phyloP scores from a whole-genome alignment of 30 jellyfish, hydroid and myxozoan species.

The Aurelia aurita region DNA sequence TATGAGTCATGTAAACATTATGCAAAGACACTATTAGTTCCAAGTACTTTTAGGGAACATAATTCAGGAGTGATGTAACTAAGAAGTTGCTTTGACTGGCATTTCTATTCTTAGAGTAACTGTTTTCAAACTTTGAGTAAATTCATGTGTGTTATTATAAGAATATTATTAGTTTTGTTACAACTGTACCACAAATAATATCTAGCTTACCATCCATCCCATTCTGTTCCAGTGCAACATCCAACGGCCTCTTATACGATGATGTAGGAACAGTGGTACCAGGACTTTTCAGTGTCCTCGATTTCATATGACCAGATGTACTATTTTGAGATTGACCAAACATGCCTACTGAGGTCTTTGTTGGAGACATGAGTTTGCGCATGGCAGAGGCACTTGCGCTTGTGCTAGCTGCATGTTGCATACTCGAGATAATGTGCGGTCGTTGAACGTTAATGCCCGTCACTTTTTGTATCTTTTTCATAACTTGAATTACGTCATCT shows the following conservation, averaged over 20 bases:
- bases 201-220: slow-evolving; percentile 73
- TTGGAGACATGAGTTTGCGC: slow-evolving; percentile 84
- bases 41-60: too few relatives aligned
- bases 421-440: slow-evolving; percentile 70
- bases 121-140: too few relatives aligned
- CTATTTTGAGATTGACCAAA: slow-evolving; percentile 85
- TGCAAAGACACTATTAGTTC: too few relatives aligned
- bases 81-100: too few relatives aligned
- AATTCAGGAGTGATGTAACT: too few relatives aligned
- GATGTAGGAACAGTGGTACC: slow-evolving; percentile 40
- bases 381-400: slow-evolving; percentile 18
- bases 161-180: too few relatives aligned
- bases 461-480: slow-evolving; percentile 86
- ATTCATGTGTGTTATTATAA: too few relatives aligned
- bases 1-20: too few relatives aligned
- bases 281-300: slow-evolving; percentile 85
- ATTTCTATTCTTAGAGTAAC: too few relatives aligned
- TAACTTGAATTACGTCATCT: slow-evolving; percentile 84
- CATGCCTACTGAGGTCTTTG: slow-evolving; percentile 62
- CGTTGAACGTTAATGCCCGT: slow-evolving; percentile 68
- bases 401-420: slow-evolving; percentile 19
- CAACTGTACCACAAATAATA: neutral
- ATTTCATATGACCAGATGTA: slow-evolving; percentile 76
- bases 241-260: slow-evolving; percentile 91
- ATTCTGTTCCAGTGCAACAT: slow-evolving; percentile 67